phyloP scores from a whole-genome alignment of 2,888 invertebrate genomes.

The Idaea biselata region DNA sequence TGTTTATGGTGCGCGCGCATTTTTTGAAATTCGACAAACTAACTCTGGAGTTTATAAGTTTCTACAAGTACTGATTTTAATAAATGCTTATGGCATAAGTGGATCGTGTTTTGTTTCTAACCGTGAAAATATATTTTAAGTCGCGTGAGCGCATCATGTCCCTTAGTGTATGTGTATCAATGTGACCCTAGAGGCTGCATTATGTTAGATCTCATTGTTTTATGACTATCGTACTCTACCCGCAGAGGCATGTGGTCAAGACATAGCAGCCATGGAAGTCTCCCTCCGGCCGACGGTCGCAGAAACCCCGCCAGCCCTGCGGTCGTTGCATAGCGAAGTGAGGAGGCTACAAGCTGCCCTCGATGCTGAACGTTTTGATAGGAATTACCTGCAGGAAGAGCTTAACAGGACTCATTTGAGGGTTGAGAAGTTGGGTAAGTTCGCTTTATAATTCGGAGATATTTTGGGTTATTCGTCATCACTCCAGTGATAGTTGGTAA shows the following conservation, averaged over 20 bases:
- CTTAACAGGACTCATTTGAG: slow-evolving; percentile 74
- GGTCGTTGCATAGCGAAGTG: slow-evolving; percentile 70
- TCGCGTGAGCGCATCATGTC: no score
- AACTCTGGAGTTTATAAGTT: no score
- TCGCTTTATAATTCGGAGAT: no score
- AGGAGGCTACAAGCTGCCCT: slow-evolving; percentile 78
- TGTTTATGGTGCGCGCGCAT: neutral
- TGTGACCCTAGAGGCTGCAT: no score
- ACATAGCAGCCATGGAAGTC: slow-evolving; percentile 33
- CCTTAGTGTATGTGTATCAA: no score
- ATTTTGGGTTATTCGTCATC: no score
- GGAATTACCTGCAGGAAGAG: slow-evolving; percentile 82
- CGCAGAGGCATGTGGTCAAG: slow-evolving; percentile 64
- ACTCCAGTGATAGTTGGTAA: no score
- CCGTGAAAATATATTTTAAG: no score
- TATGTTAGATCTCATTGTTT: neutral
- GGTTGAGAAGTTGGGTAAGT: slow-evolving; percentile 76
- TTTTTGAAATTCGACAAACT: neutral
- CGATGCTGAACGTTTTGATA: slow-evolving; percentile 83
- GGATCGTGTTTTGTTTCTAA: no score
- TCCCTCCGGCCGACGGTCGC: slow-evolving; percentile 32
- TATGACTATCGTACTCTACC: slow-evolving; percentile 3
- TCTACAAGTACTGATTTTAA: no score
- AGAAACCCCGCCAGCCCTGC: slow-evolving; percentile 65
- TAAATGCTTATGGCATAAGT: no score